Percentiles rank a stretch among this genome's conserved stretches.
Conservation (phyloP, 2,113 vertebrate genomes). For the Phyllopteryx taeniolatus region DNA sequence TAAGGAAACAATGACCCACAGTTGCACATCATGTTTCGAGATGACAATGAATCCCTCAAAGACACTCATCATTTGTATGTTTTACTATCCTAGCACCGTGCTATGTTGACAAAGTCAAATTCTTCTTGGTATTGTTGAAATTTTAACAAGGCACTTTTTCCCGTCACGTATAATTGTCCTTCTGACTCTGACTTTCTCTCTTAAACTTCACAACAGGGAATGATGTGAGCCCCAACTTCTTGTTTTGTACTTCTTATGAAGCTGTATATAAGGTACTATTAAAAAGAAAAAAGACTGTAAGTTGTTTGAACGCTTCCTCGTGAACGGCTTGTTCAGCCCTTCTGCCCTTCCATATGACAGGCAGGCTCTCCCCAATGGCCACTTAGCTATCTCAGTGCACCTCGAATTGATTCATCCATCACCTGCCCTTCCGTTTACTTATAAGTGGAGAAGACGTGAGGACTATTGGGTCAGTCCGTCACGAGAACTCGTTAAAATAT, state of each 20-base stretch:
- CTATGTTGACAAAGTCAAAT: constrained; percentile 83
- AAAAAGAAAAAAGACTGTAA: constrained; percentile 28
- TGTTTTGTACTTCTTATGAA: not conserved
- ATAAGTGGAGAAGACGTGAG: constrained; percentile 18
- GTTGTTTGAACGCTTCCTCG: not conserved
- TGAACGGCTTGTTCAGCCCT: not conserved
- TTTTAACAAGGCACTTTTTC: constrained; percentile 97
- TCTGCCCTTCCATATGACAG: not conserved
- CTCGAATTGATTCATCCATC: constrained; percentile 10
- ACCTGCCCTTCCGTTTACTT: constrained; percentile 19
- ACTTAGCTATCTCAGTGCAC: constrained; percentile 6
- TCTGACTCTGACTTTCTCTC: constrained; percentile 45
- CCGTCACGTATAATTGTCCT: constrained; percentile 40
- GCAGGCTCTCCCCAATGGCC: not conserved
- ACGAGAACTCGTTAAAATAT: constrained; percentile 16
- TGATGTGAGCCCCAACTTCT: constrained; percentile 43
- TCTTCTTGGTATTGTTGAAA: constrained; percentile 82
- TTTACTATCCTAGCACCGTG: constrained; percentile 80
- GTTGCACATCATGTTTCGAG: constrained; percentile 47
- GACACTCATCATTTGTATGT: constrained; percentile 34
- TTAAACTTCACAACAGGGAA: constrained; percentile 52
- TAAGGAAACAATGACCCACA: constrained; percentile 40
- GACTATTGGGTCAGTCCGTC: constrained; percentile 12
- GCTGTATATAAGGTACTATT: not conserved
- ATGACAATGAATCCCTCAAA: constrained; percentile 39